These are phyloP conservation scores for Lampropteryx suffumata DNA, from an alignment of 2,888 invertebrate species.

Conservation along the genomic window DNA sequence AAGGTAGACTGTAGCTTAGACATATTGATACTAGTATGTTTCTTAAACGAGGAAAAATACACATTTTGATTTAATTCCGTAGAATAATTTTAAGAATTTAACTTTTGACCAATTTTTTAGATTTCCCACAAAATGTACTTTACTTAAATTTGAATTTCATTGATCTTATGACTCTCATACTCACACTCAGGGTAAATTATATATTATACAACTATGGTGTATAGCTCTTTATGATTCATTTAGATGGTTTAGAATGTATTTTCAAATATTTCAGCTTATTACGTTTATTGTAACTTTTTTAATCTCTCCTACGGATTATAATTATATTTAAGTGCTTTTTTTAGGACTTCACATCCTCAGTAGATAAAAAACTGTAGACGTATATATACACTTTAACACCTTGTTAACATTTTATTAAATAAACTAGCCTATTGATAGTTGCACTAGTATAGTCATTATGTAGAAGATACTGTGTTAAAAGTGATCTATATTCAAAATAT, in stretches of 20 bases:
- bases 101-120: constrained; percentile 72
- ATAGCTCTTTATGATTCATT: constrained; percentile 56
- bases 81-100: constrained; percentile 69
- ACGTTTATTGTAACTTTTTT: neutral
- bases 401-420: constrained; percentile 65
- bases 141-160: constrained; percentile 50
- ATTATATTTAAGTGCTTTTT: constrained; percentile 35
- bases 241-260: constrained; percentile 47
- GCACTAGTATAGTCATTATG: constrained; percentile 60
- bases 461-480: constrained; percentile 37
- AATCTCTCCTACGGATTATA: constrained; percentile 8
- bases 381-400: constrained; percentile 53
- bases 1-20: constrained; percentile 81
- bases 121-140: constrained; percentile 56
- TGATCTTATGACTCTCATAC: constrained; percentile 78
- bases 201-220: constrained; percentile 55
- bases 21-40: constrained; percentile 66
- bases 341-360: constrained; percentile 50
- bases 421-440: constrained; percentile 64
- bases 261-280: constrained; percentile 18
- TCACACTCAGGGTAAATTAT: constrained; percentile 76
- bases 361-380: constrained; percentile 53
- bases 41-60: constrained; percentile 47
- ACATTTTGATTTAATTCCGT: constrained; percentile 57
- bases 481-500: constrained; percentile 34